Evolutionary conservation across 2,888 invertebrate species (phyloP).

Genomic region (Scaptomyza caliginosa): DNA sequence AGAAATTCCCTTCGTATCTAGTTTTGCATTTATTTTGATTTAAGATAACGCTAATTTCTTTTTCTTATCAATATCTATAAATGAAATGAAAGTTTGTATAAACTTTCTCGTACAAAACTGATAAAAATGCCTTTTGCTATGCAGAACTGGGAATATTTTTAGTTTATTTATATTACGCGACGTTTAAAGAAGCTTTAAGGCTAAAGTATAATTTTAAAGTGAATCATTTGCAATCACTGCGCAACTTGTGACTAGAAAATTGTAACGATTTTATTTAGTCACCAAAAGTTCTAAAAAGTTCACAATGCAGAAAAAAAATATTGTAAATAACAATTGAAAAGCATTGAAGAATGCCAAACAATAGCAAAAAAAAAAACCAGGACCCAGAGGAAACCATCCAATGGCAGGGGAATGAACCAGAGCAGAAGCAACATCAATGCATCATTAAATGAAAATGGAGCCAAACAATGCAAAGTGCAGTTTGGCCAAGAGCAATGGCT

Average conservation of each 20-base stretch:
- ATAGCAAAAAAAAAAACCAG: conserved; percentile 11
- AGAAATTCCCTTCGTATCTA: conserved; percentile 3
- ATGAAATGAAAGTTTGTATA: neutral
- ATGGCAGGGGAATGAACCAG: conserved; percentile 2
- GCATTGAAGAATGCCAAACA: conserved; percentile 44
- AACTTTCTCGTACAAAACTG: no score
- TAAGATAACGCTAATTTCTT: neutral
- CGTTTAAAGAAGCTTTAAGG: neutral
- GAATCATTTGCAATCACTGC: neutral
- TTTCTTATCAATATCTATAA: neutral
- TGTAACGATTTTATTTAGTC: neutral
- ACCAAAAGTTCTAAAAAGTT: conserved; percentile 2
- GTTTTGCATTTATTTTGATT: neutral
- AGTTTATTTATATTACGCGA: neutral
- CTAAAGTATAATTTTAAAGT: neutral
- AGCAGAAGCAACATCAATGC: conserved; percentile 21
- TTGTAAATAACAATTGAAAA: conserved; percentile 28
- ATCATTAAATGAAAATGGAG: conserved; percentile 13
- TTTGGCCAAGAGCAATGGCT: conserved; percentile 9
- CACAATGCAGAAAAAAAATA: neutral
- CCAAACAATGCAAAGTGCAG: conserved; percentile 11
- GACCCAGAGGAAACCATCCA: conserved; percentile 13
- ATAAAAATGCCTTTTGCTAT: no score
- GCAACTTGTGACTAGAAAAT: neutral
- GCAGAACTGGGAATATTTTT: no score